These are phyloP conservation scores for Drosophila helvetica DNA, from an alignment of 2,888 invertebrate genomes.

Conservation along the genomic window DNA sequence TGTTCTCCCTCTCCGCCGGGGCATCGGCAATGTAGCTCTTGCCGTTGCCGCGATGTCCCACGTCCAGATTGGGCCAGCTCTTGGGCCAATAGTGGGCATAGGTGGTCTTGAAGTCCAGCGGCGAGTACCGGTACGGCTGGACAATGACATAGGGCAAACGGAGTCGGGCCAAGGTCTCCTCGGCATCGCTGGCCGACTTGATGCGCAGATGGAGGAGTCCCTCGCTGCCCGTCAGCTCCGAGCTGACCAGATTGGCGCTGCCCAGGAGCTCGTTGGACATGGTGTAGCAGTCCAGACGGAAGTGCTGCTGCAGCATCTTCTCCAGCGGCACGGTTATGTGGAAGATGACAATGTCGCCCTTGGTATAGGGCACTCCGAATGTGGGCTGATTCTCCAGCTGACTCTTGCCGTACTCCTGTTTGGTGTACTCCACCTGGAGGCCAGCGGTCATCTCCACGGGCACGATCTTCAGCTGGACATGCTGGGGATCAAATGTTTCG, in stretches of 20 bases:
- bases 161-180: constrained; percentile 92
- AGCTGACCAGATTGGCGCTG: constrained; percentile 92
- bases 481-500: constrained; percentile 85
- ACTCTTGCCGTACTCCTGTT: constrained; percentile 76
- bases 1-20: constrained; percentile 93
- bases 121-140: constrained; percentile 80
- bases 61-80: constrained; percentile 93
- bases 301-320: constrained; percentile 54
- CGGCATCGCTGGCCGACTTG: constrained; percentile 86
- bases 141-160: constrained; percentile 86
- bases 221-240: constrained; percentile 90
- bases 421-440: constrained; percentile 75
- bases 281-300: constrained; percentile 72
- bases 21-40: constrained; percentile 90
- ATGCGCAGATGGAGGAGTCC: constrained; percentile 90
- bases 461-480: constrained; percentile 84
- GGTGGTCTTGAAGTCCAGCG: constrained; percentile 91
- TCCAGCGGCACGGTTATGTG: constrained; percentile 77
- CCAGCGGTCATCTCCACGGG: constrained; percentile 63
- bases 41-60: constrained; percentile 97
- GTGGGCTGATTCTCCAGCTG: constrained; percentile 70
- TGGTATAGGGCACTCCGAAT: constrained; percentile 72
- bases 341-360: constrained; percentile 78
- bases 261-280: constrained; percentile 87
- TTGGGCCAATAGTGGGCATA: constrained; percentile 94